These are phyloP conservation scores for Chascanopsetta lugubris DNA, from an alignment of 2,113 vertebrate species.

Conservation along the genomic window DNA sequence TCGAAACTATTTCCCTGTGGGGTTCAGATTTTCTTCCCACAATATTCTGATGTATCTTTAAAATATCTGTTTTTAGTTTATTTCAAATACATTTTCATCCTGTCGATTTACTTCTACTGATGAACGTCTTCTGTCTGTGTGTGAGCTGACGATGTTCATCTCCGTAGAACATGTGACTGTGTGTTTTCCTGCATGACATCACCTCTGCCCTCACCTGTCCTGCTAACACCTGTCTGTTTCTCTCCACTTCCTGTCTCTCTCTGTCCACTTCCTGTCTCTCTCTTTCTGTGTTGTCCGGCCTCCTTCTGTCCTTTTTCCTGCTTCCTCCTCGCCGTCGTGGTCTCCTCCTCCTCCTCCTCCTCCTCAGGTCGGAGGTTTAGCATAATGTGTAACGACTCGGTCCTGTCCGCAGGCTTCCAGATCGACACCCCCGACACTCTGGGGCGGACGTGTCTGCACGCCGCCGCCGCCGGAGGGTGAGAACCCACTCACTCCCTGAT, in stretches of 20 bases:
- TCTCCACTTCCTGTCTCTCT: not conserved
- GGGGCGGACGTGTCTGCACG: conserved; percentile 96
- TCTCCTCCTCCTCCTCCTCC: conserved; percentile 48
- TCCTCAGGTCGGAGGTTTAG: conserved; percentile 92
- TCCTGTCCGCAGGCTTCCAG: conserved; percentile 98
- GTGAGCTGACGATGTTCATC: no score
- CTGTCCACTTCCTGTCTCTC: no score
- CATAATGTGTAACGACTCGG: conserved; percentile 95
- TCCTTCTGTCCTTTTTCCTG: conserved; percentile 48
- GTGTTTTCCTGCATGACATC: no score
- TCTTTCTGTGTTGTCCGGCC: not conserved
- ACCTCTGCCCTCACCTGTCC: not conserved
- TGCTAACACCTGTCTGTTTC: not conserved
- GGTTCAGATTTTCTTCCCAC: no score
- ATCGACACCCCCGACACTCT: conserved; percentile 96
- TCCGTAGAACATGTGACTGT: no score
- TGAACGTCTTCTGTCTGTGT: no score
- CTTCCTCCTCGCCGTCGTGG: conserved; percentile 6
- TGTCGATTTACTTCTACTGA: no score
- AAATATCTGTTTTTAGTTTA: no score
- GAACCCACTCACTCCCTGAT: no score
- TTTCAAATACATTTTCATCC: no score
- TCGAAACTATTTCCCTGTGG: no score
- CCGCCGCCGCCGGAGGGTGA: conserved; percentile 97
- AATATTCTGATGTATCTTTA: no score